Base-by-base conservation (phyloP, 2,113 vertebrate species). In the Sinocyclocheilus maitianheensis region DNA sequence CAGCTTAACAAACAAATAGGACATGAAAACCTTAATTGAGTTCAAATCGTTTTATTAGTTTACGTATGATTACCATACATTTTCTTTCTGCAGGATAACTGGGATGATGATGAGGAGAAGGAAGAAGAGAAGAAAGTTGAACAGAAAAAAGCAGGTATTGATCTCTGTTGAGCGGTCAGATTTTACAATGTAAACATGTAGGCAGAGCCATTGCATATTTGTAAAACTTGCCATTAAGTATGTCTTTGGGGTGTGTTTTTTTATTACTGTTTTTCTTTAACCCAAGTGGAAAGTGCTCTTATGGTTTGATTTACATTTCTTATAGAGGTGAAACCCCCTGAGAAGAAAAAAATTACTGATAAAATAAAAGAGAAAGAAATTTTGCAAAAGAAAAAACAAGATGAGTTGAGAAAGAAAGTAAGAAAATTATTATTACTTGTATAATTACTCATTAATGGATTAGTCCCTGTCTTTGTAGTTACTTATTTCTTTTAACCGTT, bases 351-450 rank as follows among this genome's bases (percentile, higher is more conserved):
- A 93, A 92, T 95, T 92, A 92, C 84, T 90, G 95, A 96, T 89
- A 97, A 97, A 90, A 96, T 97, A 87, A 97, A 96, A 95, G 96
- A 97, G 89, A 97, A 94, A 93, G 96, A 97, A 92, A 94, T 91
- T 86, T 90, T 91, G 85, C 93, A 94, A 89, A 95, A 94, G 91
- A 96, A 96, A 83, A 95, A 95, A 89, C 93, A 96, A 91, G 95
- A 96, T 67, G 95, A 96, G 87, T 90, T 95, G 58, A 96, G 92
- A 89, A 96, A 95, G 88, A 94, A 94, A 90, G 96, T 97, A 91
- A 94, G 75, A 91, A 55, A 37, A 46, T 26, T 12, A 24, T 48
- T n/a, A 13, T 4, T 37, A 20, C 40, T 30, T 43, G 16, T 34
- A 43, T 34, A 22, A 26, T 40, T 5, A n/a, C 18, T 72, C 7